Base-by-base conservation (phyloP, 1,140 invertebrate genomes). In the Acromyrmex charruanus region DNA sequence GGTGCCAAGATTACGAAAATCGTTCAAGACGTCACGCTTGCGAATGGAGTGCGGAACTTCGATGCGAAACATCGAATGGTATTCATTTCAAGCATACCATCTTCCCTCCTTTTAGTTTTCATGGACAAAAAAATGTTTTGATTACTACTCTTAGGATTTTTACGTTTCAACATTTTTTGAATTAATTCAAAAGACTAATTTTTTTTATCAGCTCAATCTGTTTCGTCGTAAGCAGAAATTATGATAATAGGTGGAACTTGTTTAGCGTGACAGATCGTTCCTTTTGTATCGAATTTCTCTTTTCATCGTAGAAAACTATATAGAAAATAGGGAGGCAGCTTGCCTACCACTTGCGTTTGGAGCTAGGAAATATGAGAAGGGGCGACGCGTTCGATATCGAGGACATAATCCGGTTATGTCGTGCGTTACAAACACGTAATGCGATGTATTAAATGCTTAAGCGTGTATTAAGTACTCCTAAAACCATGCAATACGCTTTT, bases 401-500 rank as follows among this genome's bases (percentile, higher is more conserved):
- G 39, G 39, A 79, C 39, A 65, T 81, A 72, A 81, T 81, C 79
- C 79, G 68, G 66, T 72, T 81, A 81, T 71, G 68, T 81, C 66
- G 51, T 58, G 79, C 79, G 53, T 81, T 81, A 55, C 49, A 55
- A 69, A 58, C 79, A 44, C n/a, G 65, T 58, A 80, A 69, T 31
- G 65, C 63, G 66, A 72, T 72, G 66, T 81, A 81, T 58, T 44
- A 72, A 81, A 69, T 44, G 79, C 79, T 72, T 81, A 81, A 81
- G 75, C 63, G 77, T 44, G 77, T 71, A 71, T 71, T 81, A 81
- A 81, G 77, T 44, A 71, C 35, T 55, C 16, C 49, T 81, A 31
- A 55, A 71, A 81, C 49, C 65, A 71, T 55, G 77, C 77, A 81
- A 81, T 71, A 71, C 16, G 77, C n/a, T 58, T 44, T 25, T 58